Base-by-base conservation (phyloP, 35 echinoderm and acorn worm genomes). In the Apostichopus californicus region DNA sequence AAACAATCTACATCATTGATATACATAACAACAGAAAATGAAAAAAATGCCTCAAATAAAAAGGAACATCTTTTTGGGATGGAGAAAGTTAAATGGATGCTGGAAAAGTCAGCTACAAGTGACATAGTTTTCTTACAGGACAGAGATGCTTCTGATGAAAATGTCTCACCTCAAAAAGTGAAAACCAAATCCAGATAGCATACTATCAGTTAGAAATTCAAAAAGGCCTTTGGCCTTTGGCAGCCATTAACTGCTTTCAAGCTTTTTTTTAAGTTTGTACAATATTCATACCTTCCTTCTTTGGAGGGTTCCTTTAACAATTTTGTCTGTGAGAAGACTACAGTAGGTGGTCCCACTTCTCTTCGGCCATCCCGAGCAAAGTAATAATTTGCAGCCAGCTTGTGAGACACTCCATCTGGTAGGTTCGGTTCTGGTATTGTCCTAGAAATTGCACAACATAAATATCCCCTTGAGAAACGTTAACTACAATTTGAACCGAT, bases 281-380 rank as follows among this genome's bases (percentile, higher is more conserved):
- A 78, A 55, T 18, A 90, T 18, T 73, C 71, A 78, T 56, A 95
- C 94, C 90, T 80, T 87, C 94, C 95, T 88, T 52, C 65, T 83
- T 89, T 14, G 68, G 81, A 8, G n/a, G 95, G 92, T 75, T 91
- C 93, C 13, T 88, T 70, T 22, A 98, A 82, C 55, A 86, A 82
- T 73, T 96, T 93, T 57, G 86, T 84, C 18, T 93, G 70, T 5
- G 96, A 92, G 87, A 87, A 98, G n/a, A 98, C 93, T 8, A 93
- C 84, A 21, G 78, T 92, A 2, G 94, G 94, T 15, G 89, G 92
- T 20, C 58, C 56, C n/a, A 94, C 80, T 6, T 92, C 88, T 14
- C 96, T 90, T n/a, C 96, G 77, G 5, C 96, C 96, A 95, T 98
- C 96, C 60, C 96, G 72, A 4, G 86, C 90, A 80, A 23, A 94